These are phyloP conservation scores for Craterocephalus amniculus DNA, from an alignment of 2,797 vertebrate species.

Conservation along the genomic window DNA sequence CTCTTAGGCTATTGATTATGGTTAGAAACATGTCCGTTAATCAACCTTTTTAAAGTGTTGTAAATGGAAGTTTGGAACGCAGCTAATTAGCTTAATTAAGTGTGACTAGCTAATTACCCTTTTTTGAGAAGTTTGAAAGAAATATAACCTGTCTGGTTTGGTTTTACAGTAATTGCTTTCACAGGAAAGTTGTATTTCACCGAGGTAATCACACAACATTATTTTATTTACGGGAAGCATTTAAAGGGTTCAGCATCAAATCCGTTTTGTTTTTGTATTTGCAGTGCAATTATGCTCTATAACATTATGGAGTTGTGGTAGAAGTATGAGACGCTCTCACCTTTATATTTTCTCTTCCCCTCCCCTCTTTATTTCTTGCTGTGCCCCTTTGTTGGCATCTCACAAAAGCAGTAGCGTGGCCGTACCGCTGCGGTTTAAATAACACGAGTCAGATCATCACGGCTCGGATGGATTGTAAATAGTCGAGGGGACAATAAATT, in stretches of 20 bases:
- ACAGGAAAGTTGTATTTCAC: conserved; percentile 11
- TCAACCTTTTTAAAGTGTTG: conserved; percentile 59
- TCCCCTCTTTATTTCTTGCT: conserved; percentile 15
- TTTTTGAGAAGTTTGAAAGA: conserved; percentile 48
- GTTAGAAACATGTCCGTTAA: conserved; percentile 53
- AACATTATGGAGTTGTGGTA: conserved; percentile 2
- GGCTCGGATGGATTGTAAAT: conserved; percentile 79
- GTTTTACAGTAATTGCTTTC: conserved; percentile 28
- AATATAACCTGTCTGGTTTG: conserved; percentile 37
- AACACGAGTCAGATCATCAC: conserved; percentile 74
- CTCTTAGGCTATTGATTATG: conserved; percentile 57
- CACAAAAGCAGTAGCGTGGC: conserved; percentile 51
- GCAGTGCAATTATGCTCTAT: not conserved
- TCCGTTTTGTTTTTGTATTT: not conserved
- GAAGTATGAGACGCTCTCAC: conserved; percentile 22
- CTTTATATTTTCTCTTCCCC: conserved; percentile 10
- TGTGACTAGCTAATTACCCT: conserved; percentile 53
- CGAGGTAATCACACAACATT: not conserved
- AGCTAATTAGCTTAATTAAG: conserved; percentile 69
- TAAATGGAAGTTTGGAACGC: conserved; percentile 45
- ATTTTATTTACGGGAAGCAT: not conserved
- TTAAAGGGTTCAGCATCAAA: not conserved
- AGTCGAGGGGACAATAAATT: conserved; percentile 77
- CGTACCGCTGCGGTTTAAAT: conserved; percentile 70
- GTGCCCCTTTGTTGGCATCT: conserved; percentile 35